Percentiles rank a stretch among this genome's conserved stretches.
Conservation (phyloP, 2,113 vertebrate genomes). For the Peromyscus leucopus region DNA sequence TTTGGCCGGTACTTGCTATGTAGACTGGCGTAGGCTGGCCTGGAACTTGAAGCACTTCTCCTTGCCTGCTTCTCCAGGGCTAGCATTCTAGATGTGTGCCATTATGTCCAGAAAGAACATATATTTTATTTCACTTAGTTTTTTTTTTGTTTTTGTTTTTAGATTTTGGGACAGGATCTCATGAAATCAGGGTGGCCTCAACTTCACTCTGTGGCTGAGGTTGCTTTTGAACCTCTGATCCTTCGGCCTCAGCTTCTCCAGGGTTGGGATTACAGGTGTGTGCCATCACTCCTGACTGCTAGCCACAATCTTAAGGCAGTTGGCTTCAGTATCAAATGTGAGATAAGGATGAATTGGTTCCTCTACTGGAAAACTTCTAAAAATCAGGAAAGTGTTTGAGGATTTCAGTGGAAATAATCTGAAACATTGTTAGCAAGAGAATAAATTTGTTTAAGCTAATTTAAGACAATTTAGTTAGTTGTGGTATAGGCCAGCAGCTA, state of each 20-base stretch:
- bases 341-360: slow-evolving; percentile 35
- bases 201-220: background rate
- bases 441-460: background rate
- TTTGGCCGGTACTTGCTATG: background rate
- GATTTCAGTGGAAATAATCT: slow-evolving; percentile 48
- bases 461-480: background rate
- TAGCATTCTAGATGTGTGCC: background rate
- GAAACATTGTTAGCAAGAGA: background rate
- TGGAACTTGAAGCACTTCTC: background rate
- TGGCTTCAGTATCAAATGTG: slow-evolving; percentile 22
- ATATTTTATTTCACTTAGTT: background rate
- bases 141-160: background rate
- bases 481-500: background rate
- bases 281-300: background rate
- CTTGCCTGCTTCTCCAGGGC: background rate
- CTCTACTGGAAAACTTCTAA: background rate
- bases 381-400: background rate
- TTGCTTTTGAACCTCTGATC: background rate
- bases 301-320: background rate
- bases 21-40: background rate
- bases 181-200: background rate
- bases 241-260: background rate
- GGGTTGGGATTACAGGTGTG: background rate
- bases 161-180: background rate
- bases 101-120: background rate